Conservation (phyloP, 2,888 invertebrate genomes). For the Strigamia maritima region DNA sequence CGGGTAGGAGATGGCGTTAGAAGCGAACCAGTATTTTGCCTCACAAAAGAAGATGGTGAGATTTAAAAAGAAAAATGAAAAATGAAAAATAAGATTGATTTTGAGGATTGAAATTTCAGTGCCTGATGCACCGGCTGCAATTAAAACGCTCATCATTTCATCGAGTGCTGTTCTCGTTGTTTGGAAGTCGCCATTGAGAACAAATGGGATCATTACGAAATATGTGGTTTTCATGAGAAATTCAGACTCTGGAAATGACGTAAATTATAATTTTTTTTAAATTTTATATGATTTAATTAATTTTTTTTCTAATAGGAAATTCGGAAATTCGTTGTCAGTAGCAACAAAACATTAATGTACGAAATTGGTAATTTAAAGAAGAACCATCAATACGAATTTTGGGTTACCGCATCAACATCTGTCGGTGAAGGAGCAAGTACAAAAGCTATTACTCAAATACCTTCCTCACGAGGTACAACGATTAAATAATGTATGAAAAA, state of each 20-base stretch:
- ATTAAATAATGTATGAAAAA: background rate
- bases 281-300: too few relatives aligned
- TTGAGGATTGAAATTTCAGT: conserved; percentile 46
- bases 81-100: too few relatives aligned
- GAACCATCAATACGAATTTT: conserved; percentile 48
- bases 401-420: conserved; percentile 49
- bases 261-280: conserved; percentile 18
- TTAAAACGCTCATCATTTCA: conserved; percentile 52
- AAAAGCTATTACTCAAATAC: conserved; percentile 47
- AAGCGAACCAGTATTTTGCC: conserved; percentile 50
- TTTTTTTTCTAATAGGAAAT: conserved; percentile 39
- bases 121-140: conserved; percentile 51
- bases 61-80: too few relatives aligned
- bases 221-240: conserved; percentile 50
- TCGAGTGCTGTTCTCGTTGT: conserved; percentile 50
- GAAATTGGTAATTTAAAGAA: conserved; percentile 45
- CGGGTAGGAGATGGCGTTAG: conserved; percentile 52
- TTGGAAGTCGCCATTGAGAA: conserved; percentile 51
- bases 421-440: conserved; percentile 50
- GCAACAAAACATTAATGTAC: conserved; percentile 43
- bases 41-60: conserved; percentile 51
- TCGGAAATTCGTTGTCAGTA: conserved; percentile 41
- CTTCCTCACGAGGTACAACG: conserved; percentile 47
- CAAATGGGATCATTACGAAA: conserved; percentile 51
- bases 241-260: conserved; percentile 41